Conservation (phyloP, 2,888 invertebrate species). For the Hemaris fuciformis region DNA sequence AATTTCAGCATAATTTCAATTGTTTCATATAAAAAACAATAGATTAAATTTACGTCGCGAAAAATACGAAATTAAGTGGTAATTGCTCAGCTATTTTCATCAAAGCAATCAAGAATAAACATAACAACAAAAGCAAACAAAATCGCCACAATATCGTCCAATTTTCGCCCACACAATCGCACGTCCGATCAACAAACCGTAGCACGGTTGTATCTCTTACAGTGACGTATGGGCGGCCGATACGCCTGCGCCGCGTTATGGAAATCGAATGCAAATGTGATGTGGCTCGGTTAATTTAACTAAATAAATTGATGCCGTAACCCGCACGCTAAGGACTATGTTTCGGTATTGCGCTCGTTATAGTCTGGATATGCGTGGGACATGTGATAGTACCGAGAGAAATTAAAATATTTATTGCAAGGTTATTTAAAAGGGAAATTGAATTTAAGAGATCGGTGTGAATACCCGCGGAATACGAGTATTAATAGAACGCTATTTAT, state of each 20-base stretch:
- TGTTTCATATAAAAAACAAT: too few species aligned
- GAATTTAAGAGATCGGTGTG: neutral
- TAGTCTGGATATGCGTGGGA: conserved; percentile 34
- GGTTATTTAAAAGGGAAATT: conserved; percentile 1
- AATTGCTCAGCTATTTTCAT: too few species aligned
- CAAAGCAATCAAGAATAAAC: neutral
- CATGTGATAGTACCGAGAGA: neutral
- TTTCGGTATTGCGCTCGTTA: conserved; percentile 63
- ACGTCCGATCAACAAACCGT: conserved; percentile 53
- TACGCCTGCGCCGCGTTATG: conserved; percentile 72
- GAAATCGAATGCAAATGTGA: conserved; percentile 79
- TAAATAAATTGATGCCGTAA: conserved; percentile 73
- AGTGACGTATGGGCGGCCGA: conserved; percentile 76
- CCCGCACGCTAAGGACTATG: conserved; percentile 53
- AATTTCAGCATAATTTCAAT: too few species aligned
- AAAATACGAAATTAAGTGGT: too few species aligned
- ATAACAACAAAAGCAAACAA: conserved; percentile 6
- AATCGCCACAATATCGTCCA: conserved; percentile 35
- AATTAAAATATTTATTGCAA: conserved; percentile 9
- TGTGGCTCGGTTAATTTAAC: conserved; percentile 75
- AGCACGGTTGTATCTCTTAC: conserved; percentile 52
- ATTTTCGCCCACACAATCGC: conserved; percentile 46
- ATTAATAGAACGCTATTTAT: neutral
- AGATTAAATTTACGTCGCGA: too few species aligned
- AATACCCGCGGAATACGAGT: neutral